Percentiles rank a stretch among this genome's conserved stretches.
Evolutionary conservation across 2,113 vertebrate species (phyloP).

Genomic region (Loxodonta africana): DNA sequence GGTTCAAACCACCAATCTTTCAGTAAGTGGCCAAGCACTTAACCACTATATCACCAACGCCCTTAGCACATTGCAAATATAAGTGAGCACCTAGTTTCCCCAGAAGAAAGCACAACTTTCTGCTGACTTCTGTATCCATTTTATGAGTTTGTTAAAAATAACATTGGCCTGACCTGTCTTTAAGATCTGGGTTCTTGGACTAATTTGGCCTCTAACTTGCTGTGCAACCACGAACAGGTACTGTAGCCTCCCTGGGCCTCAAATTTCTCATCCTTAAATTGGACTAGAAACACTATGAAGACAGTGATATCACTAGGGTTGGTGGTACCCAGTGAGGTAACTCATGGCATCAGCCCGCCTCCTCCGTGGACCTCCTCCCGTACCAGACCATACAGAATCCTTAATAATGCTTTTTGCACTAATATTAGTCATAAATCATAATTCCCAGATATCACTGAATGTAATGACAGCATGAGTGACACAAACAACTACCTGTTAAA

Average conservation of each 20-base stretch:
- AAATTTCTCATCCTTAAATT: background rate
- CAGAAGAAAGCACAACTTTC: background rate
- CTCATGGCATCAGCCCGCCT: no score
- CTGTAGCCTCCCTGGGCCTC: background rate
- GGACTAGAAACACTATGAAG: background rate
- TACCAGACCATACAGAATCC: no score
- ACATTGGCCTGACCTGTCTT: background rate
- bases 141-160: background rate
- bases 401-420: no score
- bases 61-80: background rate
- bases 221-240: background rate
- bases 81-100: background rate
- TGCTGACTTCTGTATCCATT: background rate
- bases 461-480: no score
- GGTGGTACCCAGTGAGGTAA: no score
- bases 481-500: no score
- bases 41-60: background rate
- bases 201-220: slow-evolving; percentile 9
- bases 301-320: no score
- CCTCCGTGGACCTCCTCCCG: no score
- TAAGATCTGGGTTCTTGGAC: background rate
- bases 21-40: background rate
- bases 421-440: no score
- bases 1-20: no score
- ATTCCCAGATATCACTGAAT: no score